Percentiles rank a stretch among this genome's conserved stretches.
phyloP scores from a whole-genome alignment of 2,888 invertebrate species.

The Phalera bucephala region DNA sequence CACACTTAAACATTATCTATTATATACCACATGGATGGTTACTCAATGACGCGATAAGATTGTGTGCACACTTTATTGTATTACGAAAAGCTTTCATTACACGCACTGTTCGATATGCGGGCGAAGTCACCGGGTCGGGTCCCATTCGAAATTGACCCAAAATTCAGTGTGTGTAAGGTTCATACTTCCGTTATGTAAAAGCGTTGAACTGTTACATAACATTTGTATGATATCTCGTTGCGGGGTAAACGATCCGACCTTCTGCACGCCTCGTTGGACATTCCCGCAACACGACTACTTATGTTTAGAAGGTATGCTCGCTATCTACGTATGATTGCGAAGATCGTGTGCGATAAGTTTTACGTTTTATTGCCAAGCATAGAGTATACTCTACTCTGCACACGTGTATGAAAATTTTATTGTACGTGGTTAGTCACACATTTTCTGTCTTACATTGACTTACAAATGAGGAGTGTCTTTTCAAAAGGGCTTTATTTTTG shows the following conservation, averaged over 20 bases:
- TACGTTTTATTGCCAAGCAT: slow-evolving; percentile 11
- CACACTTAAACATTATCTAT: slow-evolving; percentile 16
- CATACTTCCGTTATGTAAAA: slow-evolving; percentile 42
- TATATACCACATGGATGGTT: slow-evolving; percentile 16
- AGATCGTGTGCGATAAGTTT: slow-evolving; percentile 10
- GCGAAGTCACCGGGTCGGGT: slow-evolving; percentile 37
- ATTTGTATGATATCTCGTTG: slow-evolving; percentile 61
- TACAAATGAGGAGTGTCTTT: no score
- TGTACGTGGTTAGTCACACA: no score
- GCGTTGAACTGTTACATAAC: slow-evolving; percentile 63
- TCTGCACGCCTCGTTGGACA: slow-evolving; percentile 63
- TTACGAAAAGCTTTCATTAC: slow-evolving; percentile 59
- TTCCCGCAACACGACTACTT: slow-evolving; percentile 44
- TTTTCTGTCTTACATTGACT: no score
- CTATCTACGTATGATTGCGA: slow-evolving; percentile 18
- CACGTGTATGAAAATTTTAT: slow-evolving; percentile 6
- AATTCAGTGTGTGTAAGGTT: slow-evolving; percentile 35
- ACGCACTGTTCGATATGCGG: slow-evolving; percentile 41
- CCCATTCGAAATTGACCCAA: slow-evolving; percentile 35
- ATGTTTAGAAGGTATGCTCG: slow-evolving; percentile 31
- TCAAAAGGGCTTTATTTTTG: no score
- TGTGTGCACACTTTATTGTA: slow-evolving; percentile 43
- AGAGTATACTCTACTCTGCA: neutral
- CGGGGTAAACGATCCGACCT: slow-evolving; percentile 72
- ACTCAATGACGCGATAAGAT: slow-evolving; percentile 43